A percentile compares a stretch with the other conserved stretches of the same genome.
phyloP scores from a whole-genome alignment of 2,888 invertebrate genomes.

The Matsumyia berberina region DNA sequence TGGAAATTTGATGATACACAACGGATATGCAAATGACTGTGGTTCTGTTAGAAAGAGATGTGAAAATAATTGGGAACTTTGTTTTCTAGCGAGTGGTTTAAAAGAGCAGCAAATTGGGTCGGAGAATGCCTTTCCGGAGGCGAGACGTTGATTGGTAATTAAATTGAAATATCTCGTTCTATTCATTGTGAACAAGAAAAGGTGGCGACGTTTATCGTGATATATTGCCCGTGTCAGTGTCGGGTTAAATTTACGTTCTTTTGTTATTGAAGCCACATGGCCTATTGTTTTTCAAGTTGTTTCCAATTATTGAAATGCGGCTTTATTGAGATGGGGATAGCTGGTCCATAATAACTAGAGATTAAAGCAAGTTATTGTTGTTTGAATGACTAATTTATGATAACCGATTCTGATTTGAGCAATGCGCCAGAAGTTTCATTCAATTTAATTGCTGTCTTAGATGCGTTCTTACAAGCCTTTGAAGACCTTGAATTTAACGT shows the following conservation, averaged over 20 bases:
- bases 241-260: slow-evolving; percentile 37
- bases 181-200: slow-evolving; percentile 26
- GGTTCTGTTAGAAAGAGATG: background rate
- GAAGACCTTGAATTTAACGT: too few relatives aligned
- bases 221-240: slow-evolving; percentile 22
- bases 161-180: slow-evolving; percentile 10
- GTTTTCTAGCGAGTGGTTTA: slow-evolving; percentile 12
- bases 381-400: slow-evolving; percentile 14
- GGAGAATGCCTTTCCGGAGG: slow-evolving; percentile 11
- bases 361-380: background rate
- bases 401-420: background rate
- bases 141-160: background rate
- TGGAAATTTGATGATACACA: slow-evolving; percentile 43
- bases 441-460: too few relatives aligned
- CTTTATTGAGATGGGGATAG: background rate
- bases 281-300: slow-evolving; percentile 34
- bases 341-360: background rate
- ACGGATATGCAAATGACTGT: slow-evolving; percentile 58
- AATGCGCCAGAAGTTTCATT: too few relatives aligned
- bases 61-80: slow-evolving; percentile 16
- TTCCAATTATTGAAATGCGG: slow-evolving; percentile 11
- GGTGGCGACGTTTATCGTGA: slow-evolving; percentile 31
- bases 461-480: too few relatives aligned
- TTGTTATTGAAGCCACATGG: slow-evolving; percentile 32
- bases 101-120: slow-evolving; percentile 25